A percentile compares a stretch with the other conserved stretches of the same genome.
Conservation (phyloP, 2,797 vertebrate species). For the Pseudochirops corinnae region DNA sequence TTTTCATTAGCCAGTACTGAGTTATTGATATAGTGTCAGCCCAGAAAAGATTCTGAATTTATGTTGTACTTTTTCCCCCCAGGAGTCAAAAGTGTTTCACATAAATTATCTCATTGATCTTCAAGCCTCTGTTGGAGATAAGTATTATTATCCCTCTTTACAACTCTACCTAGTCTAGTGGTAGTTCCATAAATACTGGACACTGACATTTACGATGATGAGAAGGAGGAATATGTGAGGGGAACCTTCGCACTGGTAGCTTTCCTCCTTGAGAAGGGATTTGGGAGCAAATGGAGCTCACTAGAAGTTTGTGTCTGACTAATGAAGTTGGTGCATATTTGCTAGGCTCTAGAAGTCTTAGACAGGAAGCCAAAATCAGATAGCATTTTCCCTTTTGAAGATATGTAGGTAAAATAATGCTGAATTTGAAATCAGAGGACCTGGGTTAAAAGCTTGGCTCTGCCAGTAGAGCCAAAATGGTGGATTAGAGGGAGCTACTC, state of each 20-base stretch:
- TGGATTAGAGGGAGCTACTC: not conserved
- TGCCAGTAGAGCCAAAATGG: not conserved
- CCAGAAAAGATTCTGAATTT: slow-evolving; percentile 46
- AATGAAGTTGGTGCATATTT: not conserved
- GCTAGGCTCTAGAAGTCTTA: not conserved
- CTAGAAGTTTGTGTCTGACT: not conserved
- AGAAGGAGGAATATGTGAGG: not conserved
- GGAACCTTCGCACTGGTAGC: not conserved
- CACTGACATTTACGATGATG: slow-evolving; percentile 14
- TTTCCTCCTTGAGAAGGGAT: not conserved
- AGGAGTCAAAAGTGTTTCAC: slow-evolving; percentile 51
- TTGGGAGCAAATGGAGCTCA: not conserved
- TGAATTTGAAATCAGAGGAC: not conserved
- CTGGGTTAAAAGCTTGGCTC: not conserved
- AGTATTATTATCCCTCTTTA: slow-evolving; percentile 66
- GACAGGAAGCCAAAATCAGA: not conserved
- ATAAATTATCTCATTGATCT: slow-evolving; percentile 64
- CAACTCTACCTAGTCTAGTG: not conserved
- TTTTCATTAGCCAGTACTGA: slow-evolving; percentile 49
- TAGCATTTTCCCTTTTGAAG: not conserved
- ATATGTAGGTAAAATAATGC: not conserved
- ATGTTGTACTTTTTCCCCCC: slow-evolving; percentile 35
- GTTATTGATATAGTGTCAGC: slow-evolving; percentile 18
- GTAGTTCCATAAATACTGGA: slow-evolving; percentile 25
- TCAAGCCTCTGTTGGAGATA: slow-evolving; percentile 50